A percentile compares a stretch with the other conserved stretches of the same genome.
phyloP scores from a whole-genome alignment of 2,888 invertebrate species.

The Drosophila kambysellisi region DNA sequence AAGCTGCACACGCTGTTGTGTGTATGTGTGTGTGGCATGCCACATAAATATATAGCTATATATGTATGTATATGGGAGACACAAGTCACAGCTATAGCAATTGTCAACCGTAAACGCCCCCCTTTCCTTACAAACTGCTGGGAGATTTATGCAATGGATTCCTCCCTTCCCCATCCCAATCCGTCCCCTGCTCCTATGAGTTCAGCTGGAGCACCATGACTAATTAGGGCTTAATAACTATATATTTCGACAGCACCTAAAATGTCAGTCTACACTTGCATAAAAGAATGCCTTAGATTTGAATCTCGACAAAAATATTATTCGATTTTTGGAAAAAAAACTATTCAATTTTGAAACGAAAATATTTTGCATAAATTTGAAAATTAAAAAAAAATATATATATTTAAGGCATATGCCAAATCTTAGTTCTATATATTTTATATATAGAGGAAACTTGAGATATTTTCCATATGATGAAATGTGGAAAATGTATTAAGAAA shows the following conservation, averaged over 20 bases:
- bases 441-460: no score
- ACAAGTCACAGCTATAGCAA: slow-evolving; percentile 35
- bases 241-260: slow-evolving; percentile 23
- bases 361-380: not conserved
- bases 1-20: slow-evolving; percentile 31
- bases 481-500: not conserved
- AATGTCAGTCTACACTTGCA: slow-evolving; percentile 9
- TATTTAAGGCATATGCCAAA: no score
- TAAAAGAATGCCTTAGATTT: not conserved
- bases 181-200: not conserved
- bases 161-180: not conserved
- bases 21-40: slow-evolving; percentile 10
- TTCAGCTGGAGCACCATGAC: slow-evolving; percentile 47
- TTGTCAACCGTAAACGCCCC: slow-evolving; percentile 61
- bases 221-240: slow-evolving; percentile 66
- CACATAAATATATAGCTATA: slow-evolving; percentile 1
- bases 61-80: not conserved
- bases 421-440: no score
- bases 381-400: not conserved
- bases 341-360: not conserved
- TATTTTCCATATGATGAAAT: not conserved
- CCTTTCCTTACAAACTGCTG: slow-evolving; percentile 4
- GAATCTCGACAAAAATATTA: not conserved
- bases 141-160: slow-evolving; percentile 22
- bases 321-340: not conserved